Base-by-base conservation (phyloP, 2,113 vertebrate genomes). In the Pionites leucogaster region DNA sequence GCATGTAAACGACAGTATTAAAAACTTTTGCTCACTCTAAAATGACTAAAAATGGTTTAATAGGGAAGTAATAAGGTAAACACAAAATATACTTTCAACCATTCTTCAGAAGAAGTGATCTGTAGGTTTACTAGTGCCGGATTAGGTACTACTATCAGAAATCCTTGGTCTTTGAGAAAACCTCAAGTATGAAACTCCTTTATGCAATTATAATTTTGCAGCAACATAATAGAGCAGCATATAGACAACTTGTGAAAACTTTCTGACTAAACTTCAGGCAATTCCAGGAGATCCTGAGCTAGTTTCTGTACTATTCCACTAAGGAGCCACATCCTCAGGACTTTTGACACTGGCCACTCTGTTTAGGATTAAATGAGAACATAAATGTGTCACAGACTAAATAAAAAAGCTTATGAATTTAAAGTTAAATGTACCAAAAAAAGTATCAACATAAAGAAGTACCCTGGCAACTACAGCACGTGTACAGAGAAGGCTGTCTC, bases 41-140 rank as follows among this genome's bases (percentile, higher is more conserved):
- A 86, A 83, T 17, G 70, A 47, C 29, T 3, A 68, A 6, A 42
- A 62, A 31, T 18, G 6, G 70, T 93, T 59, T 59, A 39, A 47
- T 9, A 57, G 67, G 62, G 47, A 68, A 67, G 44, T 63, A 81
- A 75, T 24, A 44, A 69, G 74, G 28, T 33, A 55, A 52, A 64
- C 20, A 77, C 15, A 42, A 42, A 69, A 37, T 15, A 1, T 1
- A 9, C 71, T 82, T 71, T 75, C 52, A 82, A 7, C 37, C 23
- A 60, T 24, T 74, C 31, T 47, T 78, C 5, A 72, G 50, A 75
- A 78, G 35, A 79, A 55, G 33, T 7, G 24, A 72, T 78, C 39
- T 0, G 0, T 63, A 10, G 2, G 9, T 25, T 39, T 24, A 35
- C 46, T 53, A 29, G 29, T 82, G 62, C 47, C 57, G n/a, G 31